phyloP scores from a whole-genome alignment of 2,113 vertebrate species.

The Apteryx owenii region DNA sequence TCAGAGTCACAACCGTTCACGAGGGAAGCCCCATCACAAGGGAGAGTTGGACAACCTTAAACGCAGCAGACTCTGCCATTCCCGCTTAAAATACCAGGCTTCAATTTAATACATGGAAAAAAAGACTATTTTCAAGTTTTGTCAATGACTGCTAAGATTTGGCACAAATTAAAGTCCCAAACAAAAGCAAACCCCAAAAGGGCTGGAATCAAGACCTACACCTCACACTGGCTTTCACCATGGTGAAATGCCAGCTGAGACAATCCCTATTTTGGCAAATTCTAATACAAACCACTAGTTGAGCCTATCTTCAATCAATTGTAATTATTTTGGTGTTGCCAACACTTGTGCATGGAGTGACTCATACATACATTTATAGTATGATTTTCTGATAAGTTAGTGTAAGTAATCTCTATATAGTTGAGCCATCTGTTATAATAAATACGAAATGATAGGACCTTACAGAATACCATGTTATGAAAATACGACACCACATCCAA shows the following conservation, averaged over 20 bases:
- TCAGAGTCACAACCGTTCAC: neutral
- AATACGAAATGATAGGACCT: neutral
- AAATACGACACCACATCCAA: neutral
- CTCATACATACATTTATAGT: neutral
- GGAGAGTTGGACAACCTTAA: rapidly evolving
- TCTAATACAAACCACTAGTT: neutral
- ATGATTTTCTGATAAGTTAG: neutral
- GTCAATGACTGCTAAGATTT: neutral
- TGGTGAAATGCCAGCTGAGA: neutral
- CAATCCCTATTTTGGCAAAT: neutral
- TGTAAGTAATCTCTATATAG: neutral
- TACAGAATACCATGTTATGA: neutral
- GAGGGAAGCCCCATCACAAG: neutral
- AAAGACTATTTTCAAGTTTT: neutral
- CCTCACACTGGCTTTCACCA: neutral
- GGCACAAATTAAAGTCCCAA: neutral
- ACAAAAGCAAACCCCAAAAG: neutral
- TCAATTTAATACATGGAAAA: neutral
- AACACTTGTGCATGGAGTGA: neutral
- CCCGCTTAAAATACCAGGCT: neutral
- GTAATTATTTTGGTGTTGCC: neutral
- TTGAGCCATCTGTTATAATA: neutral
- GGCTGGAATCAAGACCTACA: neutral
- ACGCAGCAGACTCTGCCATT: rapidly evolving
- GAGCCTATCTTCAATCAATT: neutral